phyloP scores from a whole-genome alignment of 1,140 invertebrate genomes.

The Hermatobates lingyangjiaoensis region DNA sequence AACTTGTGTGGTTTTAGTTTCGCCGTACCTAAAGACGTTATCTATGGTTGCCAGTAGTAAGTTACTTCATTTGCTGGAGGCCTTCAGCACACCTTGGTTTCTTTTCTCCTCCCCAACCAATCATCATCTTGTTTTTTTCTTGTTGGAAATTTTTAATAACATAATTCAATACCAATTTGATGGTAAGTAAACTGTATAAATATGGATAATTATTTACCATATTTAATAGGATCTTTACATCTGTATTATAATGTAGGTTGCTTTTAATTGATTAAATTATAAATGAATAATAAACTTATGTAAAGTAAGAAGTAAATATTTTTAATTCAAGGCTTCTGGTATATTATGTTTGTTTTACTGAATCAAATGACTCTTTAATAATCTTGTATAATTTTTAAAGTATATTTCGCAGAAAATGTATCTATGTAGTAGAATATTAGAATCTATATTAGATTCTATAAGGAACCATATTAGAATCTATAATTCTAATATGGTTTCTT shows the following conservation, averaged over 20 bases:
- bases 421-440: too few species aligned
- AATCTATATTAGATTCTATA: too few species aligned
- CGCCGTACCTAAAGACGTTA: slow-evolving; percentile 94
- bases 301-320: too few species aligned
- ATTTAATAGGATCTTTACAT: background rate
- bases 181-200: slow-evolving; percentile 38
- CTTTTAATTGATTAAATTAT: slow-evolving; percentile 6
- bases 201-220: too few species aligned
- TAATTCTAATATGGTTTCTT: too few species aligned
- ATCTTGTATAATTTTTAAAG: too few species aligned
- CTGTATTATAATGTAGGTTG: background rate
- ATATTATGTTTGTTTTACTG: too few species aligned
- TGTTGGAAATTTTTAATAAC: slow-evolving; percentile 98
- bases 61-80: slow-evolving; percentile 89
- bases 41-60: slow-evolving; percentile 99
- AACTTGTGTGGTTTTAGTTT: slow-evolving; percentile 52
- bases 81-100: slow-evolving; percentile 98
- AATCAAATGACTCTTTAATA: too few species aligned
- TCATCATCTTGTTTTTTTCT: slow-evolving; percentile 95
- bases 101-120: slow-evolving; percentile 88
- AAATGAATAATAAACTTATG: background rate
- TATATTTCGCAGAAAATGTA: too few species aligned
- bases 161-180: slow-evolving; percentile 99
- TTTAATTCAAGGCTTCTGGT: too few species aligned
- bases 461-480: too few species aligned